Evolutionary conservation across 2,113 vertebrate genomes (phyloP), one percentile per base, ranked within the genome.

Genomic region (Bagarius yarrelli): DNA sequence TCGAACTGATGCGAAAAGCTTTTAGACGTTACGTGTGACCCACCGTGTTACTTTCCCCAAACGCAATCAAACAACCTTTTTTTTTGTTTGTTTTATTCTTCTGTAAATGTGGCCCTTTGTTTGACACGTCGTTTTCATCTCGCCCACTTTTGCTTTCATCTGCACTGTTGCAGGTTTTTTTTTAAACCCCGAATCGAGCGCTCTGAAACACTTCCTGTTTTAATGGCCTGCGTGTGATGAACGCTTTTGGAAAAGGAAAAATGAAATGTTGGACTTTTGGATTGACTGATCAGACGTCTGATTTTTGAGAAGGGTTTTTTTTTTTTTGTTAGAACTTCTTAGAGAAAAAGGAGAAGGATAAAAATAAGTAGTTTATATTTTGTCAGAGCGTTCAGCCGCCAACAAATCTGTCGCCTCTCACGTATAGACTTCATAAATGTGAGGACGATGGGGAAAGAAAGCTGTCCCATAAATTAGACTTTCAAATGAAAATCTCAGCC

Each of bases 401-500:
- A 66, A 71, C 67, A 73, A 85, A 85, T 83, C 84, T 85, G 84
- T 85, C 78, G 66, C 27, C 81, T 79, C 83, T 53, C 83, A 80
- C 61, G 5, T 82, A 73, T 61, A 80, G 36, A 75, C 71, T 81
- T 81, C 57, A 67, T 79, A 74, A 81, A 82, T 81, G 67, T 71
- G 74, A 70, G 61, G 60, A 81, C 67, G 67, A 87, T 90, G 88
- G 89, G 82, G 87, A 91, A 91, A 90, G 87, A 91, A 91, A 90
- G 91, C 91, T 91, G 90, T 93, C 90, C 87, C 86, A 84, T 50
- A 47, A 89, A 93, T 94, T 93, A 91, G 91, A 93, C 91, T 94
- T 94, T 94, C 90, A 94, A 94, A 94, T 94, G 91, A 93, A n/a
- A 92, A 91, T 91, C 91, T 92, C 92, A 92, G 91, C 91, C 90